Base-by-base conservation (phyloP, 2,888 invertebrate genomes). In the Teinopalpus imperialis region DNA sequence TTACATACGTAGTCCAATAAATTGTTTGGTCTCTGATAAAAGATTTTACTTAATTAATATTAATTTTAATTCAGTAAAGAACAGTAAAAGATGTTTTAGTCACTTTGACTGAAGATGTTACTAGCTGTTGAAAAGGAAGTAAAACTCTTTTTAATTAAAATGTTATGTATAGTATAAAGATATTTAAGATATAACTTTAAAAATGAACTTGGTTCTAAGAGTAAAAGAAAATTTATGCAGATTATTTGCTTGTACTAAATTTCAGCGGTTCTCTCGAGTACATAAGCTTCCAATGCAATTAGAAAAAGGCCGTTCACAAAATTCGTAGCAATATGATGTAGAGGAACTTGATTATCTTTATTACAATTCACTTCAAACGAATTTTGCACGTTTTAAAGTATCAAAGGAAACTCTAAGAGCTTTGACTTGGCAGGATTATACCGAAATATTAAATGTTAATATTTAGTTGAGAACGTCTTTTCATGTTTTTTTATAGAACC, bases 351-450 rank as follows among this genome's bases (percentile, higher is more conserved):
- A 34, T 46, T 35, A 40, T 41, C 39, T 46, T 46, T 35, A 40
- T 46, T 40, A 40, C 29, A 35, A 27, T 21, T 46, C 35, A 34
- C 40, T 46, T 46, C 40, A 41, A 46, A 46, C 12, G 35, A 35
- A 46, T 40, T 46, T 34, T 27, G 29, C 14, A 40, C 12, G 26
- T 40, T 46, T 43, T 40, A 35, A 27, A 40, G 23, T 35, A 29
- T 46, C 46, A 53, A 55, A 57, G 52, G 45, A 30, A 49, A 48
- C 43, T 42, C 41, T 48, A 40, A 53, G 46, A 48, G 48, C 51
- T 53, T 48, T 53, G 44, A 42, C 3, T n/a, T n/a, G n/a, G 13
- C 9, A 12, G 26, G 10, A 7, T 20, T 9, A 12, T 5, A 30
- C 10, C n/a, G 12, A 31, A 27, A 39, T 26, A 39, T 44, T 44